Conservation (phyloP, 2,888 invertebrate species). For the Brassicogethes aeneus region DNA sequence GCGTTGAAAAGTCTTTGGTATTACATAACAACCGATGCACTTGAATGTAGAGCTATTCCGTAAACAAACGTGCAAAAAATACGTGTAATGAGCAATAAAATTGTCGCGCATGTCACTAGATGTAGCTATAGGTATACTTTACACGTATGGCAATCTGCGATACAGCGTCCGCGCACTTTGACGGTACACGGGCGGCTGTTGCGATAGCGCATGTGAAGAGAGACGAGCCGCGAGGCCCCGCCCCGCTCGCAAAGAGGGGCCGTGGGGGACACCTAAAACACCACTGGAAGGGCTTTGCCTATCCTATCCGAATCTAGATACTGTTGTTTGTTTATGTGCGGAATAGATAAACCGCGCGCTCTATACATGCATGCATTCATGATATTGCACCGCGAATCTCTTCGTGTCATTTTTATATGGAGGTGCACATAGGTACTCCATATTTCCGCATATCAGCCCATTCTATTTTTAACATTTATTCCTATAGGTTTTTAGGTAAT, state of each 20-base stretch:
- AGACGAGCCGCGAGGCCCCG: slow-evolving; percentile 26
- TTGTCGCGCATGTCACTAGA: slow-evolving; percentile 26
- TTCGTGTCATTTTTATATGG: too few relatives aligned
- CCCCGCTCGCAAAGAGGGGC: slow-evolving; percentile 28
- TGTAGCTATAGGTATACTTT: slow-evolving; percentile 5
- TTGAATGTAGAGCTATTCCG: slow-evolving; percentile 16
- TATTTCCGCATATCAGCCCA: too few relatives aligned
- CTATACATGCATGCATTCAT: too few relatives aligned
- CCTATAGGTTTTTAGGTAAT: too few relatives aligned
- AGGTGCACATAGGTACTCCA: too few relatives aligned
- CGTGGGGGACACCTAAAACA: slow-evolving; percentile 24
- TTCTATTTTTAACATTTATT: too few relatives aligned
- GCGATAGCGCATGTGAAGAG: slow-evolving; percentile 31
- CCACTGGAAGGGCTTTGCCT: slow-evolving; percentile 26
- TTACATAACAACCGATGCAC: slow-evolving; percentile 18
- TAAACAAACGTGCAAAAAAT: slow-evolving; percentile 21
- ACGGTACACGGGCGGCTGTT: slow-evolving; percentile 33
- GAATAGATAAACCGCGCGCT: slow-evolving; percentile 1
- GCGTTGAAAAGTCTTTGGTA: slow-evolving; percentile 13
- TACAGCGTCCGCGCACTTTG: slow-evolving; percentile 34
- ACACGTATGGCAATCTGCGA: slow-evolving; percentile 9
- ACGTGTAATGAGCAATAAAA: slow-evolving; percentile 18
- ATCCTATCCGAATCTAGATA: slow-evolving; percentile 31
- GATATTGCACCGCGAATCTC: too few relatives aligned
- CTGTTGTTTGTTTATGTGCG: slow-evolving; percentile 24